A percentile compares a stretch with the other conserved stretches of the same genome.
Conservation (phyloP, 92 coral and sea anemone genomes). For the Bergia sp. region DNA sequence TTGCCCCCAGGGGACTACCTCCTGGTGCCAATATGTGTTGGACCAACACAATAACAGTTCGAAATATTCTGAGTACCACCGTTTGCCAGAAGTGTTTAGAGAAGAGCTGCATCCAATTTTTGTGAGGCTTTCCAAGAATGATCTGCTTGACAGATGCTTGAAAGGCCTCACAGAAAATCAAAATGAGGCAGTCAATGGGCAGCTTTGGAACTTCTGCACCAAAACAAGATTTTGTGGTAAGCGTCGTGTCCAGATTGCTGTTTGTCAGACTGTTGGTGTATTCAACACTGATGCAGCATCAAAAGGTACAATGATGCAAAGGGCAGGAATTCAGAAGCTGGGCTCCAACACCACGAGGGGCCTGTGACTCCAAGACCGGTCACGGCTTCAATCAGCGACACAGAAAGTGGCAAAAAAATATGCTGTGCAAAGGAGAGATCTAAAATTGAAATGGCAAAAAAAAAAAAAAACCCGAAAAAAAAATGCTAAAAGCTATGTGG, state of each 20-base stretch:
- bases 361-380: constrained; percentile 29
- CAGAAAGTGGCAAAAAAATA: constrained; percentile 25
- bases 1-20: constrained; percentile 46
- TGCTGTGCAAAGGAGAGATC: constrained; percentile 22
- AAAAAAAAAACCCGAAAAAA: constrained; percentile 1
- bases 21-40: constrained; percentile 63
- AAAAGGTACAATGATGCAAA: constrained; percentile 52
- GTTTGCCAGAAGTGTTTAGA: constrained; percentile 50
- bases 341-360: constrained; percentile 2
- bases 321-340: constrained; percentile 34
- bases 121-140: constrained; percentile 50
- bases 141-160: constrained; percentile 54
- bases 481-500: constrained; percentile 21
- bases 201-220: constrained; percentile 64
- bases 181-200: constrained; percentile 69
- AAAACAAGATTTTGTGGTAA: constrained; percentile 63
- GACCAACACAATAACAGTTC: constrained; percentile 46
- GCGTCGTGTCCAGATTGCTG: constrained; percentile 59
- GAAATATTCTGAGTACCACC: constrained; percentile 41
- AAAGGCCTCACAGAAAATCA: constrained; percentile 67
- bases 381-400: constrained; percentile 20
- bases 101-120: constrained; percentile 47
- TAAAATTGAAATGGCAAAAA: neutral
- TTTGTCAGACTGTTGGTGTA: constrained; percentile 58
- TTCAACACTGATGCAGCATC: constrained; percentile 69